Evolutionary conservation across 2,888 invertebrate species (phyloP), one percentile per base, ranked within the genome.

Genomic region (Tachina grossa): DNA sequence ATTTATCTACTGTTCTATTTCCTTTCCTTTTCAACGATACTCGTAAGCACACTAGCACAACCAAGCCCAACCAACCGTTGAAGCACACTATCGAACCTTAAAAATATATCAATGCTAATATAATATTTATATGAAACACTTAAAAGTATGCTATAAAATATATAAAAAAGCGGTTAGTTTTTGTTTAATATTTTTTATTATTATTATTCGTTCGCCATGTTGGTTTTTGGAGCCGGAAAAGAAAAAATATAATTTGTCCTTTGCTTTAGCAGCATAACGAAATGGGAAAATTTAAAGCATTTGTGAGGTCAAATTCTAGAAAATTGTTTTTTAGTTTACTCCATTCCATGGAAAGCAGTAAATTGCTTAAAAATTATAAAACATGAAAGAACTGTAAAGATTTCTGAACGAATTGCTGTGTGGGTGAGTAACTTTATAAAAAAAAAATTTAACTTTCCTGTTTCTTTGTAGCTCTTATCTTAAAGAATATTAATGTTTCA

Each of bases 71-170:
- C n/a, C 49, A 5, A 43, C 10, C 13, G 11, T 10, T n/a, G 39
- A n/a, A 61, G 4, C 13, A 14, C 11, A 14, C 11, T 49, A 69
- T 65, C 47, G 57, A 51, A 43, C 49, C 49, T 39, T 55, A 61
- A 41, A 43, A 31, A 16, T 31, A 63, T 13, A 39, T 41, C 45
- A 31, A 53, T 65, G 55, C 55, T 47, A 45, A 43, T 51, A 75
- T 61, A 76, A 57, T 43, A 69, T 75, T 76, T 74, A 71, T 84
- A 55, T 59, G 47, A 75, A 85, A 79, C 82, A 39, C 79, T 83
- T 76, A 71, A 82, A 79, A 83, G 75, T 79, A 79, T 82, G 82
- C 85, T 72, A 69, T 39, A 57, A 77, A 65, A 63, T 16, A 59
- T n/a, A 75, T 51, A 55, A 59, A 51, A 16, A 66, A 59, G 19